phyloP scores from a whole-genome alignment of 2,113 vertebrate species.

The Etheostoma cragini region DNA sequence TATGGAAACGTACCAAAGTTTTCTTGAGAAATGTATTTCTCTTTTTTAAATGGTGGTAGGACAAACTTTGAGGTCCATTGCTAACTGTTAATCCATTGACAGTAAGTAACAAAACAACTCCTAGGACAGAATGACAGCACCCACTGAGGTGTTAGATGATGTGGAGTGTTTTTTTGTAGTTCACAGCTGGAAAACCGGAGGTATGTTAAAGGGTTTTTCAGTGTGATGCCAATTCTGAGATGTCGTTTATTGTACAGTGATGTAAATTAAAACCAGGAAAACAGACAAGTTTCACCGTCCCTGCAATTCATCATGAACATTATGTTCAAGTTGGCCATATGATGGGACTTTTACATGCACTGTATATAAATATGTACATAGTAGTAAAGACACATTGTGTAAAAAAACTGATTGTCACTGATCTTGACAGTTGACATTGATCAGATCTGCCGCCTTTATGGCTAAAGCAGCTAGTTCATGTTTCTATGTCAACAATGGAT shows the following conservation, averaged over 20 bases:
- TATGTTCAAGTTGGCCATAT: no score
- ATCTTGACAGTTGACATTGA: no score
- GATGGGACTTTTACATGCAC: no score
- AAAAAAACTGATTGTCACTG: background rate
- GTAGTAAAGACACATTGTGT: no score
- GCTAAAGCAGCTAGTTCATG: background rate
- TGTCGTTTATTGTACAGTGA: background rate
- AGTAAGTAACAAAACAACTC: conserved; percentile 9
- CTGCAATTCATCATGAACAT: background rate
- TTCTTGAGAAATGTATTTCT: background rate
- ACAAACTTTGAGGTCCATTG: background rate
- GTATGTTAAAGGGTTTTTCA: background rate
- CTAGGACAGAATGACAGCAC: conserved; percentile 12
- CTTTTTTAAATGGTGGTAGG: background rate
- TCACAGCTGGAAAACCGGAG: conserved; percentile 9
- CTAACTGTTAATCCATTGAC: background rate
- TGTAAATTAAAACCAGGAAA: background rate
- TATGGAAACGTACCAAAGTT: background rate
- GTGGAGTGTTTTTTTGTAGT: background rate
- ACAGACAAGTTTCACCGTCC: background rate
- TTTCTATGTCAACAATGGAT: background rate
- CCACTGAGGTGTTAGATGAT: conserved; percentile 5
- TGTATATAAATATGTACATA: no score
- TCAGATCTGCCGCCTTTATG: background rate
- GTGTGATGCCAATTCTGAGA: background rate